Base-by-base conservation (phyloP, 2,113 vertebrate genomes). In the Tautogolabrus adspersus region DNA sequence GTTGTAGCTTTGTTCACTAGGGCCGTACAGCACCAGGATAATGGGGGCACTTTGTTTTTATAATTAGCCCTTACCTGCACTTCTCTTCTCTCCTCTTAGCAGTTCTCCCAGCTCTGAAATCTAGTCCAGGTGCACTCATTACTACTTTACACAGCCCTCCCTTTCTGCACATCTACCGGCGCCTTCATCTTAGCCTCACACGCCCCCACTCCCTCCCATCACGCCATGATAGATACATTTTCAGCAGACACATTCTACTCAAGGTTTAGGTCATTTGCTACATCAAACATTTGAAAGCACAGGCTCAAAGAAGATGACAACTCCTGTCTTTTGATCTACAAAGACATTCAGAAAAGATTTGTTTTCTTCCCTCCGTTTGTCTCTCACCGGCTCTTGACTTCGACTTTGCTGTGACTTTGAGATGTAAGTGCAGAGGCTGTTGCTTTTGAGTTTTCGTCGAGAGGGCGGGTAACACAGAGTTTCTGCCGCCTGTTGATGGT, bases 321-420 rank as follows among this genome's bases (percentile, higher is more conserved):
- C 88, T 88, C 63, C 79, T 13, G 52, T 77, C 80, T 83, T 93
- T 93, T 91, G 85, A 93, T 91, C 86, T 92, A 87, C 91, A 93
- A 90, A 94, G 91, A 83, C 76, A 34, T 77, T 80, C 81, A 82
- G 57, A 89, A 86, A 89, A 89, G 86, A 87, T 89, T 88, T 83
- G 77, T 79, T 91, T 83, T 89, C 69, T 73, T 74, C 59, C 56
- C 62, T 67, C 38, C 68, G 47, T 87, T 88, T 84, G 73, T 87
- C 77, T 90, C 77, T 64, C 73, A 23, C 21, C 21, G 22, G 60
- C 85, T 88, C 72, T 77, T 66, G 80, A 85, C 84, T 86, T 83
- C 86, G 91, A 91, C 93, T 93, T 92, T 94, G 87, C 71, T 0
- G 64, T 77, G 92, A 93, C 93, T 93, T 93, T 92, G 88, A 89